phyloP scores from a whole-genome alignment of 1,140 invertebrate species.

The Drosophila bocqueti region DNA sequence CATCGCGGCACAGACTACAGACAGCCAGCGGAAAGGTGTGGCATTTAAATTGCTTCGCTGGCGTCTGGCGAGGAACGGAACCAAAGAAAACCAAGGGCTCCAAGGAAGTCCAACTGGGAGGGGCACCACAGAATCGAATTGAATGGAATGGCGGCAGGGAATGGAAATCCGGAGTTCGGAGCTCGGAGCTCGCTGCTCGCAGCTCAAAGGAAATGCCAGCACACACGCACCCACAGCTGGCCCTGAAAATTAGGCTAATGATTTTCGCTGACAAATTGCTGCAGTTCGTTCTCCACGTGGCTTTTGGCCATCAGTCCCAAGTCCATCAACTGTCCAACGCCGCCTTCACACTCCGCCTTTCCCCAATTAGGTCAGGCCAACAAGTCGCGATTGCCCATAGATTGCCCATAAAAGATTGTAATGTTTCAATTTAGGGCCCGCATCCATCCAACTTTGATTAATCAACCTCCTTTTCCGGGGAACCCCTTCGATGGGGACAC shows the following conservation, averaged over 20 bases:
- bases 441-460: constrained; percentile 50
- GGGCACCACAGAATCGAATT: constrained; percentile 54
- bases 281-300: constrained; percentile 71
- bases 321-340: constrained; percentile 22
- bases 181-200: constrained; percentile 19
- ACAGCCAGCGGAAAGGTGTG: constrained; percentile 63
- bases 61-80: constrained; percentile 63
- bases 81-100: constrained; percentile 24
- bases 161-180: constrained; percentile 53
- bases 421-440: constrained; percentile 54
- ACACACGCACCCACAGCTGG: constrained; percentile 57
- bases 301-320: constrained; percentile 58
- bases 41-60: constrained; percentile 77
- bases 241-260: constrained; percentile 76
- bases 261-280: constrained; percentile 76
- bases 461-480: constrained; percentile 13
- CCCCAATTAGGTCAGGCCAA: constrained; percentile 37
- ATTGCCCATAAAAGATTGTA: constrained; percentile 53
- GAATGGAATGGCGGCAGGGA: constrained; percentile 27
- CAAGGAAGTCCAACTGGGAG: constrained; percentile 59
- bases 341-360: constrained; percentile 7
- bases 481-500: constrained; percentile 18
- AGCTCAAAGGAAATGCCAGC: constrained; percentile 54
- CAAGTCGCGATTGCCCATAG: constrained; percentile 46
- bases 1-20: constrained; percentile 21